Evolutionary conservation across 2,113 vertebrate genomes (phyloP).

Genomic region (Sinosuthora webbiana): DNA sequence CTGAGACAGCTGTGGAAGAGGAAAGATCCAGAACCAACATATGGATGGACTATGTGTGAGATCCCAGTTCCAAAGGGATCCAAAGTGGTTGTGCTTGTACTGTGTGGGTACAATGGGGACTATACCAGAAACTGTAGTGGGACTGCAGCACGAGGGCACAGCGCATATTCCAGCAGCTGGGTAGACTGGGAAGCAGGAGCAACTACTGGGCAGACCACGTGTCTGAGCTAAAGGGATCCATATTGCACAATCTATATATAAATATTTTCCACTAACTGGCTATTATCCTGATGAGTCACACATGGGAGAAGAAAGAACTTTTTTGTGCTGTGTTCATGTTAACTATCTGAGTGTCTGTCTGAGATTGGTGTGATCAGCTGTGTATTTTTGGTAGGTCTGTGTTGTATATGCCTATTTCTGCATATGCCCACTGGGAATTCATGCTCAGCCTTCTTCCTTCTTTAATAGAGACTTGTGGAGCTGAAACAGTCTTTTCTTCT

Average conservation of each 20-base stretch:
- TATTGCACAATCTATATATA: neutral
- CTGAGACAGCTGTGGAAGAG: neutral
- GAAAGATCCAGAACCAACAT: neutral
- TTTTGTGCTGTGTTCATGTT: neutral
- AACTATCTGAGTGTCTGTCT: neutral
- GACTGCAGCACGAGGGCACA: too few species aligned
- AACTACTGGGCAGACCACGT: neutral
- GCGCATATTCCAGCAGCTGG: neutral
- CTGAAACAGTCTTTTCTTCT: neutral
- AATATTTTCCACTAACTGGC: neutral
- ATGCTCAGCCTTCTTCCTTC: neutral
- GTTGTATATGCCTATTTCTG: neutral
- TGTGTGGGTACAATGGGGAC: accelerated
- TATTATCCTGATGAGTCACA: neutral
- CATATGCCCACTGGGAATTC: neutral
- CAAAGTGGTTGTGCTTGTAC: neutral
- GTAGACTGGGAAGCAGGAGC: neutral
- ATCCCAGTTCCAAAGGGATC: neutral
- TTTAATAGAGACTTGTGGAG: neutral
- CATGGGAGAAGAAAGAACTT: neutral
- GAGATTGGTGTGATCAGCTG: neutral
- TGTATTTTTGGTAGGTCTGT: neutral
- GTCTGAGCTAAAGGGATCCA: neutral
- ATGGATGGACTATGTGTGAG: neutral
- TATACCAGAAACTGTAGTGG: neutral